Evolutionary conservation across 2,113 vertebrate genomes (phyloP), one percentile per base, ranked within the genome.

Genomic region (Mus spicilegus): DNA sequence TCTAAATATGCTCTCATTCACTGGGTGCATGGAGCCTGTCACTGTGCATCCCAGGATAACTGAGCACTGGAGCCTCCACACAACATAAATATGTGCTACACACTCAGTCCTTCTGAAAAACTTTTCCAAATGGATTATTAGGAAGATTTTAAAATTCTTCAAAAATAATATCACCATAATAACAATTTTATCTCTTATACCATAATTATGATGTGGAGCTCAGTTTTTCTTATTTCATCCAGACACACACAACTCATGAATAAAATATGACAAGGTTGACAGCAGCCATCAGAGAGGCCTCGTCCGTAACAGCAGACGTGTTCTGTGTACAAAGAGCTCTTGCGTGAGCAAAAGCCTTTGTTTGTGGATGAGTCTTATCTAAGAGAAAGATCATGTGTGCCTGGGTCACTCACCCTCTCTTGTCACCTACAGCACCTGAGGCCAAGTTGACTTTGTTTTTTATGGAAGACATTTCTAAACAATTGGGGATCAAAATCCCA

Each of bases 201-300:
- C 90, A 67, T 98, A 98, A 98, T 99, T 99, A 98, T 97, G 97
- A 98, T 98, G 98, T 98, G 98, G 98, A 98, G 98, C 97, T 97
- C 98, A 98, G 98, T 98, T 98, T 99, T 98, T 97, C 98, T 99
- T 99, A 98, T 98, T 99, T 98, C 98, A 98, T 97, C 97, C 98
- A 98, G 98, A 98, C 99, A 98, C 97, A 98, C 98, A 98, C 98
- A 99, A 98, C 98, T 99, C 99, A 99, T 99, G 98, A 99, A 99
- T 99, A 99, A 99, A 99, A 99, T 99, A 99, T 99, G 99, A 99
- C 99, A 99, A 99, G 98, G 99, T 99, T 99, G 99, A 99, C 99
- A 98, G 99, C 98, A 98, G 99, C 99, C 98, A 98, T 98, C 97
- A 98, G 98, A 98, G 98, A 98, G 98, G 98, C 98, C 98, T 98